Percentiles rank a stretch among this genome's conserved stretches.
Evolutionary conservation across 2,888 invertebrate species (phyloP).

Genomic region (Trisateles emortualis): DNA sequence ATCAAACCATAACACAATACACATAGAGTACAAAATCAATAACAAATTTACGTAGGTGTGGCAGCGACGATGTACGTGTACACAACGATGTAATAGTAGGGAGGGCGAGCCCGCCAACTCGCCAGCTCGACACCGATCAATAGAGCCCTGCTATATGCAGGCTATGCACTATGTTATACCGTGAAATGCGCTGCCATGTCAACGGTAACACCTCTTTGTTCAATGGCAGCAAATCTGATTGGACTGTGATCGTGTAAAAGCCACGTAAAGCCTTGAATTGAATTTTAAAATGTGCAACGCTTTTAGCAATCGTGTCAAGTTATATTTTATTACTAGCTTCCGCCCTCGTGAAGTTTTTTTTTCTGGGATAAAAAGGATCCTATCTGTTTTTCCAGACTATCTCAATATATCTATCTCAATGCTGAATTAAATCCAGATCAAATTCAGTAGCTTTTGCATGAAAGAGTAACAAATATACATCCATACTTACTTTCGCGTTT

Average conservation of each 20-base stretch:
- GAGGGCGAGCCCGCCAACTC: constrained; percentile 14
- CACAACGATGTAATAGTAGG: background rate
- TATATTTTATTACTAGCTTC: too few species aligned
- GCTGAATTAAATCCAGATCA: too few species aligned
- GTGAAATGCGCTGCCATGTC: background rate
- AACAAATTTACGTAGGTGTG: constrained; percentile 4
- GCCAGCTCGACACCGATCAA: constrained; percentile 31
- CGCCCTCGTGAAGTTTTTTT: too few species aligned
- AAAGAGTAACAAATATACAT: too few species aligned
- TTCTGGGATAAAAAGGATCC: too few species aligned
- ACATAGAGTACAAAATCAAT: background rate
- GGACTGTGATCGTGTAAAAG: background rate
- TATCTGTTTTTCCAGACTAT: too few species aligned
- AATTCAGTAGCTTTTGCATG: too few species aligned
- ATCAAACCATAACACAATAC: background rate
- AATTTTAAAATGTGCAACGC: too few species aligned
- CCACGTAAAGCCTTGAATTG: too few species aligned
- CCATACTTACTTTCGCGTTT: too few species aligned
- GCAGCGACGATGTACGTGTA: constrained; percentile 22
- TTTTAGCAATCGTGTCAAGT: too few species aligned
- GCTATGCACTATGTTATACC: constrained; percentile 11
- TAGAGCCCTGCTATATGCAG: constrained; percentile 38
- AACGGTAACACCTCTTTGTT: background rate
- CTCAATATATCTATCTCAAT: too few species aligned
- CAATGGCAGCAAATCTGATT: background rate